Conservation (phyloP, 2,888 invertebrate species). For the Mythimna pallens region DNA sequence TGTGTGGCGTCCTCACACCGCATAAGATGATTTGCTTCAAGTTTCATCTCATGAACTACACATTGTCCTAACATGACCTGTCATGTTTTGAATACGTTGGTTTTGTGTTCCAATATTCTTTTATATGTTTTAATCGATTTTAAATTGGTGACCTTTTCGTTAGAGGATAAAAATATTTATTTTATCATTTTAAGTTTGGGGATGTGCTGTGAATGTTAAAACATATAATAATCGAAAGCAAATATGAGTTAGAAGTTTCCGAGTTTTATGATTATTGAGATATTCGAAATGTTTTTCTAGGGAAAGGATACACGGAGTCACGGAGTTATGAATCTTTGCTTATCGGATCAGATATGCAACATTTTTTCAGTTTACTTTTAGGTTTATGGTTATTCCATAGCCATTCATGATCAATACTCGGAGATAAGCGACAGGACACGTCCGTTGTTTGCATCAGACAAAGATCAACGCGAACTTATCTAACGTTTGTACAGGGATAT, state of each 20-base stretch:
- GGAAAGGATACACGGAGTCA: slow-evolving; percentile 54
- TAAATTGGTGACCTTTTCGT: slow-evolving; percentile 27
- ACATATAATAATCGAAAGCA: slow-evolving; percentile 22
- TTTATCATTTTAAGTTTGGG: slow-evolving; percentile 4
- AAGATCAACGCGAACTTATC: slow-evolving; percentile 87
- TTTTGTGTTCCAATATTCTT: slow-evolving; percentile 40
- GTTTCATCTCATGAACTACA: slow-evolving; percentile 52
- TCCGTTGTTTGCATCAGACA: slow-evolving; percentile 88
- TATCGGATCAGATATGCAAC: slow-evolving; percentile 67
- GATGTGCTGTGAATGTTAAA: slow-evolving; percentile 17
- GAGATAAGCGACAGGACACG: slow-evolving; percentile 85
- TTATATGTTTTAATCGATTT: slow-evolving; percentile 42
- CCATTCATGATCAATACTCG: slow-evolving; percentile 78
- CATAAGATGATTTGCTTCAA: slow-evolving; percentile 70
- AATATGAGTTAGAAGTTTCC: slow-evolving; percentile 28
- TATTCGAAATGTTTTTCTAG: slow-evolving; percentile 54
- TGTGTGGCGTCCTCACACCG: slow-evolving; percentile 77
- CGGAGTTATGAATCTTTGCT: slow-evolving; percentile 55
- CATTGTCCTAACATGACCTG: slow-evolving; percentile 50
- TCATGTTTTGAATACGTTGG: slow-evolving; percentile 50
- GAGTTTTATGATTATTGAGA: slow-evolving; percentile 40
- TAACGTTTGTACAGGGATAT: slow-evolving; percentile 85
- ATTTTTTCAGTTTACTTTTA: slow-evolving; percentile 60
- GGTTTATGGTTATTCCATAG: slow-evolving; percentile 69
- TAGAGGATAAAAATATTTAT: slow-evolving; percentile 3